Evolutionary conservation across 37 sponge, comb jelly and placozoan genomes (phyloP).

Genomic region (Ephydatia muelleri): DNA sequence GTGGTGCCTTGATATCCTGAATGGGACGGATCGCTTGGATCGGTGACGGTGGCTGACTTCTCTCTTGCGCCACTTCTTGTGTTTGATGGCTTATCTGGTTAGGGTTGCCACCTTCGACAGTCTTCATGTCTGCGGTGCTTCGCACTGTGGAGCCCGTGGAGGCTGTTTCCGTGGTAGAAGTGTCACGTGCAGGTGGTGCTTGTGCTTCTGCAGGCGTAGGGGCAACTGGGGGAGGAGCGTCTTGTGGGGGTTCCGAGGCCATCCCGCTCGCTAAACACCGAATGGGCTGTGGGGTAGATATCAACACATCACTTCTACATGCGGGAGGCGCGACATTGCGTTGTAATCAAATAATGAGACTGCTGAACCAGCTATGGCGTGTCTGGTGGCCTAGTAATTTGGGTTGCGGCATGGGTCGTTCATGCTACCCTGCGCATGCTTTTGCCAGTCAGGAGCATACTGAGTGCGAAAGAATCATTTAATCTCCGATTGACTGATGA

Average conservation of each 20-base stretch:
- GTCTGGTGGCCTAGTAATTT: too few species aligned
- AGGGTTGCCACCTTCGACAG: background rate
- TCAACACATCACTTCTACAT: too few species aligned
- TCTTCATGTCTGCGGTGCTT: background rate
- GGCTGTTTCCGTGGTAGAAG: background rate
- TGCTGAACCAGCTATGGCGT: too few species aligned
- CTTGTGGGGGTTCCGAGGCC: background rate
- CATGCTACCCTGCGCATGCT: too few species aligned
- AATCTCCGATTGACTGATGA: too few species aligned
- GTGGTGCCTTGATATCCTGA: background rate
- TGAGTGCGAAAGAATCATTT: too few species aligned
- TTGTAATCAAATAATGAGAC: too few species aligned
- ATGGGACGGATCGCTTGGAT: background rate
- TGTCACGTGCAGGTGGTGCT: background rate
- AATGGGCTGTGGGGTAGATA: background rate
- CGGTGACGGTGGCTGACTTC: background rate
- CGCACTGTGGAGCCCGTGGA: background rate
- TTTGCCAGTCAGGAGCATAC: too few species aligned
- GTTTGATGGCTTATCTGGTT: background rate
- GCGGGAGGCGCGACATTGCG: too few species aligned
- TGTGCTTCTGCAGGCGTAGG: background rate
- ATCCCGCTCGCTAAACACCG: background rate
- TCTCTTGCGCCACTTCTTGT: background rate
- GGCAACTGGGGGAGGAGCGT: background rate
- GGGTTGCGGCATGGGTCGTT: too few species aligned